phyloP scores from a whole-genome alignment of 2,113 vertebrate genomes.

The Phyllopteryx taeniolatus region DNA sequence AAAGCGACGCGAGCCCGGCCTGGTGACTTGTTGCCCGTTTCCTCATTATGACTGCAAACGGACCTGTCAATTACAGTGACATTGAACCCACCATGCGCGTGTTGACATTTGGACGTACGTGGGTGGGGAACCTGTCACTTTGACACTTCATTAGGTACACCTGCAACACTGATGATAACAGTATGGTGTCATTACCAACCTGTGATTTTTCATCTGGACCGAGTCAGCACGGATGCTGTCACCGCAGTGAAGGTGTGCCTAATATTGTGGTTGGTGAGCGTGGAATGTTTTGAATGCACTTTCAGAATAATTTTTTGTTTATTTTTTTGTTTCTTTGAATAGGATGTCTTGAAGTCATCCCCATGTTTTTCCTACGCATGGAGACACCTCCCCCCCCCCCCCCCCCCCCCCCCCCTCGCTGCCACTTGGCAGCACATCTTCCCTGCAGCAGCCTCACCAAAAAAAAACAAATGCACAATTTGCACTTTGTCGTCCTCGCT shows the following conservation, averaged over 20 bases:
- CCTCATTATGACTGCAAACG: neutral
- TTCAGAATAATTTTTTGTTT: neutral
- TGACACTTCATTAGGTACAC: neutral
- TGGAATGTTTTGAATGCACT: neutral
- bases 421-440: conserved; percentile 37
- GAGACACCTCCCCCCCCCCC: conserved; percentile 10
- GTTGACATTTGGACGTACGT: neutral
- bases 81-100: neutral
- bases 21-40: conserved; percentile 6
- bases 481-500: conserved; percentile 44
- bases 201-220: neutral
- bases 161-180: neutral
- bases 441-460: conserved; percentile 43
- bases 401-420: conserved; percentile 4
- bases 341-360: neutral
- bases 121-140: neutral
- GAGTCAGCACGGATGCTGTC: neutral
- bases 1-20: neutral
- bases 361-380: neutral
- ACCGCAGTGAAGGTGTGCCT: neutral
- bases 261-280: neutral
- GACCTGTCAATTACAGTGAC: neutral
- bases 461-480: conserved; percentile 56
- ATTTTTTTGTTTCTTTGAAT: neutral
- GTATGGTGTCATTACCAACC: neutral